These are phyloP conservation scores for Diabrotica undecimpunctata DNA, from an alignment of 1,140 invertebrate species.

Conservation along the genomic window DNA sequence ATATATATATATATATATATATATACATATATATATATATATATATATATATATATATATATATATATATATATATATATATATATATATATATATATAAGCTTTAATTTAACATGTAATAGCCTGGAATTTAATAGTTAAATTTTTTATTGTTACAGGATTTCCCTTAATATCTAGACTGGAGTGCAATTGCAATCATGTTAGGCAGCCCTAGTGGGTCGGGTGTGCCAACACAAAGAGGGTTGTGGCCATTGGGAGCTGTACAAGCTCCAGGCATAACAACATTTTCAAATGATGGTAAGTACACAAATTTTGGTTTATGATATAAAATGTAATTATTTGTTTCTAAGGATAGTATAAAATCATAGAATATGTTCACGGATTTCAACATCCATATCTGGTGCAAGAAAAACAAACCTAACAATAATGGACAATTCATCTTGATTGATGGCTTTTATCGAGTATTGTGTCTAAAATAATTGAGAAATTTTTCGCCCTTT, in stretches of 20 bases:
- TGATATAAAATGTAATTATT: background rate
- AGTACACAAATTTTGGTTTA: conserved; percentile 37
- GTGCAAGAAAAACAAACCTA: too few relatives aligned
- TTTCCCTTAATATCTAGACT: background rate
- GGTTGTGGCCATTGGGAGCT: conserved; percentile 54
- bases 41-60: too few relatives aligned
- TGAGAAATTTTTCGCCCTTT: too few relatives aligned
- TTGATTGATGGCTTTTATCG: too few relatives aligned
- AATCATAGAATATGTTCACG: conserved; percentile 22
- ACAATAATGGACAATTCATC: too few relatives aligned
- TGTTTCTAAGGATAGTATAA: too few relatives aligned
- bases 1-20: too few relatives aligned
- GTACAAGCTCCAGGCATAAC: conserved; percentile 51
- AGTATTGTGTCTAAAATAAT: too few relatives aligned
- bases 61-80: too few relatives aligned
- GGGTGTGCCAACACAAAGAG: conserved; percentile 43
- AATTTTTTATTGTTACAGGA: conserved; percentile 3
- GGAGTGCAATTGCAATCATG: conserved; percentile 31
- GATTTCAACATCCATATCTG: background rate
- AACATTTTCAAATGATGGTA: conserved; percentile 51
- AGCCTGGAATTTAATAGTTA: background rate
- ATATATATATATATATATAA: too few relatives aligned
- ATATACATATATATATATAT: too few relatives aligned
- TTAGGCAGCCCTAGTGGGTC: conserved; percentile 46
- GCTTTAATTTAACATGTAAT: background rate